A percentile compares a stretch with the other conserved stretches of the same genome.
phyloP scores from a whole-genome alignment of 1,140 invertebrate species.

The Aphelenchoides besseyi region DNA sequence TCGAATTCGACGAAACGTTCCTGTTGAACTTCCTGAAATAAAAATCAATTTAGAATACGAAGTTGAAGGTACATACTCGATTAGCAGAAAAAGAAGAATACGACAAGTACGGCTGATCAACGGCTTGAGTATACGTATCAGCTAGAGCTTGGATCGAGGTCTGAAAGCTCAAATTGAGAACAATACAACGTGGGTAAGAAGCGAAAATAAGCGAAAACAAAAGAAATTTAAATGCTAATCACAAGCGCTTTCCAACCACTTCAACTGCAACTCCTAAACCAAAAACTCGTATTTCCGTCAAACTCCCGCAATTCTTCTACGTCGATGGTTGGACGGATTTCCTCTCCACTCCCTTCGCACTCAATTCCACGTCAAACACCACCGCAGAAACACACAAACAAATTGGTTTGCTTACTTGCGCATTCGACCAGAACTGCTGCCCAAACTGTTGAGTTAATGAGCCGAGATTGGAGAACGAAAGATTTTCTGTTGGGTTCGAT shows the following conservation, averaged over 20 bases:
- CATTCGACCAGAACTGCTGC: slow-evolving; percentile 35
- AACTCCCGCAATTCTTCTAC: background rate
- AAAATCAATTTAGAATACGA: background rate
- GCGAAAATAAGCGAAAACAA: background rate
- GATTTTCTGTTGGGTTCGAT: background rate
- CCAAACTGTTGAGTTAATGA: slow-evolving; percentile 31
- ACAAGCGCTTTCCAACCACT: background rate
- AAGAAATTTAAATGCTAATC: background rate
- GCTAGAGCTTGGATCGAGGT: slow-evolving; percentile 41
- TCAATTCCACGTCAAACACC: background rate
- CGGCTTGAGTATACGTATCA: slow-evolving; percentile 21
- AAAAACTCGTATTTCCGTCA: background rate
- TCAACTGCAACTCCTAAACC: background rate
- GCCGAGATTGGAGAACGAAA: slow-evolving; percentile 32
- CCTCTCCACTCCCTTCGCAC: background rate
- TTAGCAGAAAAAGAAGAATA: background rate
- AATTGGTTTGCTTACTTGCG: slow-evolving; percentile 30
- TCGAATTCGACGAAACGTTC: background rate
- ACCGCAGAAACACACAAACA: background rate
- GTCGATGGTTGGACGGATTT: background rate
- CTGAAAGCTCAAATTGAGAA: slow-evolving; percentile 25
- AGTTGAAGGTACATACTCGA: slow-evolving; percentile 1
- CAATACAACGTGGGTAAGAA: background rate
- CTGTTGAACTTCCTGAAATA: background rate
- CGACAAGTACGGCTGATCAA: background rate